These are phyloP conservation scores for Timema cristinae DNA, from an alignment of 2,888 invertebrate species.

Conservation along the genomic window DNA sequence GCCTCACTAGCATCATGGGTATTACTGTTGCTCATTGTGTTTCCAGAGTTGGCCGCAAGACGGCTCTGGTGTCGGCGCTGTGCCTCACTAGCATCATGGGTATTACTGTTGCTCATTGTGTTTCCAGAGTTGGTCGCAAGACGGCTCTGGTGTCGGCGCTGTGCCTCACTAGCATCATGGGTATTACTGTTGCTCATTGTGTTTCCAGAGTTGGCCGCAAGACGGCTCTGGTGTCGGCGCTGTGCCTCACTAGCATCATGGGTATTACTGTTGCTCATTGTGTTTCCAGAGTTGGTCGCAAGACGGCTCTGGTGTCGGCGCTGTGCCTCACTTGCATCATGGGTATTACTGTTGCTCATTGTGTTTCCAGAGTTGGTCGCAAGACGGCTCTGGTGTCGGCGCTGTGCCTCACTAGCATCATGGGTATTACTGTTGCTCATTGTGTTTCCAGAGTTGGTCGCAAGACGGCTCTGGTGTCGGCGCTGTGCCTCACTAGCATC, in stretches of 20 bases:
- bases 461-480: conserved; percentile 54
- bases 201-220: conserved; percentile 57
- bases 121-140: conserved; percentile 57
- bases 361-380: conserved; percentile 54
- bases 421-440: too few species aligned
- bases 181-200: too few species aligned
- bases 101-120: too few species aligned
- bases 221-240: conserved; percentile 54
- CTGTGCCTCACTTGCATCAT: conserved; percentile 58
- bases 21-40: too few species aligned
- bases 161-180: conserved; percentile 59
- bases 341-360: too few species aligned
- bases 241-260: conserved; percentile 57
- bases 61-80: conserved; percentile 55
- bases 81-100: conserved; percentile 62
- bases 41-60: conserved; percentile 58
- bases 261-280: too few species aligned
- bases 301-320: conserved; percentile 55
- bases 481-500: conserved; percentile 57
- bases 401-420: conserved; percentile 56
- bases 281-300: conserved; percentile 55
- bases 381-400: conserved; percentile 56
- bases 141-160: conserved; percentile 56
- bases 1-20: conserved; percentile 61
- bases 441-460: conserved; percentile 54